Evolutionary conservation across 1,140 invertebrate genomes (phyloP), one percentile per base, ranked within the genome.

Genomic region (Ooceraea biroi): DNA sequence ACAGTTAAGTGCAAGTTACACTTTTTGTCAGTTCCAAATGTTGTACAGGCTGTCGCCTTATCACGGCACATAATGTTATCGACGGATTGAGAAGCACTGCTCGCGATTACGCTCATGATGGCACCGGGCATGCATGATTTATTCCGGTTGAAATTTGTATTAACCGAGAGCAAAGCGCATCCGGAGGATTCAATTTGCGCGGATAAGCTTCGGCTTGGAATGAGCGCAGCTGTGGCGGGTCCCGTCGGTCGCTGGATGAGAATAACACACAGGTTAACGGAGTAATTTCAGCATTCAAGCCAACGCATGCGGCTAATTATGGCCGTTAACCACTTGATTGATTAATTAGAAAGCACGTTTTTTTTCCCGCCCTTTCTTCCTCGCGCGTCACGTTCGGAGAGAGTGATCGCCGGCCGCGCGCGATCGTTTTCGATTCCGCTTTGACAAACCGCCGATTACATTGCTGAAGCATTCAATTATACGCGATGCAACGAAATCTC

Each of bases 281-380:
- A 25, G 17, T 66, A 88, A 87, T 87, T 87, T 78, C 80, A 88
- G 82, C 83, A 58, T 65, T 83, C 58, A 58, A 68, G 86, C 85
- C 48, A 36, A 84, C 63, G 72, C 63, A 74, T 77, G 74, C 57
- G 25, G 61, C 55, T 88, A 88, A 87, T 88, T 87, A 87, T 71
- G 82, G 55, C 63, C 63, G 77, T 87, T 88, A 84, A 88, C 71
- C 73, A 74, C 73, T 88, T 84, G 84, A 66, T 84, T 80, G 82
- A 88, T 87, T 87, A 84, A 88, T 88, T 87, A 78, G 86, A 88
- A 88, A 84, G 86, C 68, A 80, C 73, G 46, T 61, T 74, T 52
- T 68, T 73, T 66, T 58, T 83, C 25, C 55, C 30, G 19, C 36
- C 3, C 27, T 36, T 3, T 36, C 36, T 36, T 7, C 36, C 36